Conservation (phyloP, 2,797 vertebrate species). For the Chloroceryle amazona region DNA sequence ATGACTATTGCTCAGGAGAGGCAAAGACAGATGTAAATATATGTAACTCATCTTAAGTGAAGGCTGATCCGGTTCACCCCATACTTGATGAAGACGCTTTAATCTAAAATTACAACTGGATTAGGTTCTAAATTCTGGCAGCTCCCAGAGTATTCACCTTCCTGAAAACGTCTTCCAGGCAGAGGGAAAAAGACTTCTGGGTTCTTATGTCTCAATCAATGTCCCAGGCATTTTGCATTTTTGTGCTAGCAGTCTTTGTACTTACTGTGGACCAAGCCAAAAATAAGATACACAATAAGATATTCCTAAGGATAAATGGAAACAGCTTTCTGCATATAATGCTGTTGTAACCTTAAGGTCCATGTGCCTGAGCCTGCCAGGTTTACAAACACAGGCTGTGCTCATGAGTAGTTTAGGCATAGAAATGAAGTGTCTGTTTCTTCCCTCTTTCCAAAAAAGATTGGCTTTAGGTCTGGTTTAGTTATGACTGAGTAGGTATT, state of each 20-base stretch:
- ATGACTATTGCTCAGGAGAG: neutral
- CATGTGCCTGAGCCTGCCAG: neutral
- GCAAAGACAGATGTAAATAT: neutral
- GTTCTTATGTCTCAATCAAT: neutral
- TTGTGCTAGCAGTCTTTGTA: neutral
- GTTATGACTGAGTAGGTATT: constrained; percentile 64
- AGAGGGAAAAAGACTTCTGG: neutral
- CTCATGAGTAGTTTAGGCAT: neutral
- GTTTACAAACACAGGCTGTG: constrained; percentile 17
- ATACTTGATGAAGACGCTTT: constrained; percentile 3
- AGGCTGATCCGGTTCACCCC: neutral
- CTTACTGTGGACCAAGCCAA: neutral
- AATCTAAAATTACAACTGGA: neutral
- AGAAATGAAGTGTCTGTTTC: constrained; percentile 61
- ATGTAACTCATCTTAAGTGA: neutral
- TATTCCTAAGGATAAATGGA: neutral
- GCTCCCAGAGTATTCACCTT: neutral
- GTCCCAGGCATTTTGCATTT: neutral
- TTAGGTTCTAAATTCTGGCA: neutral
- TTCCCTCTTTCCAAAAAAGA: constrained; percentile 37
- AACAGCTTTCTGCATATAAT: neutral
- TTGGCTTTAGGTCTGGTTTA: constrained; percentile 36
- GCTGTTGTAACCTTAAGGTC: neutral
- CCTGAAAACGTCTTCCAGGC: neutral
- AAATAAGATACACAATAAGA: neutral